Evolutionary conservation across 2,797 vertebrate species (phyloP), one percentile per base, ranked within the genome.

Genomic region (Brotula barbata): DNA sequence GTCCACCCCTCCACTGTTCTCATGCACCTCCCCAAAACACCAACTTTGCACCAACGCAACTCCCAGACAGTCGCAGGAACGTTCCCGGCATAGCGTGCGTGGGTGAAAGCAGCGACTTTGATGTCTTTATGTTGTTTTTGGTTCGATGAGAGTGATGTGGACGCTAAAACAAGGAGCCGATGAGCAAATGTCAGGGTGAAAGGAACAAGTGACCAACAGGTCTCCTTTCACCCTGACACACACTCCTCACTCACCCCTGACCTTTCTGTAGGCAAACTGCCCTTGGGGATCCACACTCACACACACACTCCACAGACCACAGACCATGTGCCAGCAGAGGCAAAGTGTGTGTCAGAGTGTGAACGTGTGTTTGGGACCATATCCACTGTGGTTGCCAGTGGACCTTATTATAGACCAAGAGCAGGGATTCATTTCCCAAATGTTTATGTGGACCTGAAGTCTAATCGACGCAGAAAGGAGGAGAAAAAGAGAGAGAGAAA

Each of bases 191-290:
- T 83, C 84, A 80, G 59, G 23, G 67, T 81, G 67, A 69, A 65
- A 66, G 77, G 69, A 78, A 40, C 20, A 73, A 70, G 75, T 71
- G 82, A 75, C 65, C 64, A 75, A 81, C 82, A 81, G 83, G 84
- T 90, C 82, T 63, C 19, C 78, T 90, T 90, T 89, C 87, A 88
- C 75, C 54, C 74, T 84, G 83, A 88, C 51, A 31, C 34, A 60
- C 84, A 80, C 86, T 78, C 80, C 58, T 82, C 60, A 8, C 44
- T 89, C 81, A 89, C 90, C 89, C 87, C 79, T 90, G 84, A 90
- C 89, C 88, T 91, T 91, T 91, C 82, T 75, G 73, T 73, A 75
- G 82, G 81, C 85, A 81, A 80, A 80, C 71, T 81, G 76, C 82
- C 84, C 70, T 75, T 28, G 44, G 77, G 83, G 80, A 75, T 77